Base-by-base conservation (phyloP, 2,888 invertebrate genomes). In the Caenorhabditis japonica region DNA sequence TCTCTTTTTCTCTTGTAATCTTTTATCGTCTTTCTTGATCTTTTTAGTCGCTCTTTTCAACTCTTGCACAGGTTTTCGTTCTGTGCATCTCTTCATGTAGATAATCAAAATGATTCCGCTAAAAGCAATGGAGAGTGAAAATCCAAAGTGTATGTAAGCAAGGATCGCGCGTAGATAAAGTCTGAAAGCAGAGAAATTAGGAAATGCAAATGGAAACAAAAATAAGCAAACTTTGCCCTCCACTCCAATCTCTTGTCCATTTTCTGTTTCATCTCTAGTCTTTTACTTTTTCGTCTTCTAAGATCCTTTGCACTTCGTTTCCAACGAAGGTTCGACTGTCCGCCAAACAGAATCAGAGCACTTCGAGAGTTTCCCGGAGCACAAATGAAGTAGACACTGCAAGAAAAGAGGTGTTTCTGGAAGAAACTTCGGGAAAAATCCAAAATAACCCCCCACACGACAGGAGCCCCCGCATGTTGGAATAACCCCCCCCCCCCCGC, bases 371-470 rank as follows among this genome's bases (percentile, higher is more conserved):
- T 64, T 21, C 49, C 64, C 15, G 64, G 64, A 21, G 56, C 64
- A 49, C 64, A 64, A 4, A 64, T 47, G 46, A 64, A 64, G 19
- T 64, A 64, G 17, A 64, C 43, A n/a, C 62, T 64, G 62, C 17
- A 62, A 61, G 7, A 51, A 34, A 34, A 19, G 15, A 8, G n/a
- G 25, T 25, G 13, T 15, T 12, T 36, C 7, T 19, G 34, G 8
- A 17, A 51, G 36, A 4, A 36, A 21, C n/a, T n/a, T n/a, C n/a
- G n/a, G n/a, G n/a, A n/a, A n/a, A n/a, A n/a, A n/a, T n/a, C n/a
- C n/a, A n/a, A n/a, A n/a, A n/a, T n/a, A n/a, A n/a, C n/a, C n/a
- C n/a, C n/a, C n/a, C n/a, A n/a, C n/a, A n/a, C n/a, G n/a, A n/a
- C n/a, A n/a, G n/a, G n/a, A n/a, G n/a, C n/a, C n/a, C n/a, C n/a